Evolutionary conservation across 2,113 vertebrate genomes (phyloP), one percentile per base, ranked within the genome.

Genomic region (Mugil cephalus): DNA sequence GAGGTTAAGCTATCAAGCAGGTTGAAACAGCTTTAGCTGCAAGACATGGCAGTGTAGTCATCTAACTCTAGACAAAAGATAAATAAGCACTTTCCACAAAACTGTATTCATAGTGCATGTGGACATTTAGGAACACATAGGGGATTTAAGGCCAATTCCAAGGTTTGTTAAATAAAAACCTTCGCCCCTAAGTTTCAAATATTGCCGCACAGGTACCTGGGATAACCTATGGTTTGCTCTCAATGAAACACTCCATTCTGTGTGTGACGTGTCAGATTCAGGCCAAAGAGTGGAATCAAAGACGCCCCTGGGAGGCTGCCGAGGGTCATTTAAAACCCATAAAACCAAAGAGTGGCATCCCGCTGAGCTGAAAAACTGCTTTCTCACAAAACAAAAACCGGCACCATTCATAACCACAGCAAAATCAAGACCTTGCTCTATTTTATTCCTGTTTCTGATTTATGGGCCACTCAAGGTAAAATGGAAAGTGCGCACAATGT

Each of bases 311-410:
- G 24, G 65, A 78, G 75, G 30, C 43, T 38, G 68, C 61, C 13
- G 21, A 74, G 43, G 48, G 56, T 70, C 34, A 75, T 89, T 87
- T 82, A 69, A 87, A 77, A 68, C 47, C 79, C 61, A 78, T 62
- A 83, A 72, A 86, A 70, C 54, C 38, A 8, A 77, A 79, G 30
- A 45, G 48, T 36, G 21, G 34, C 19, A 43, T 58, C 66, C 61
- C 56, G 69, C 65, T 45, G 62, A 13, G 62, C 59, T 67, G 54
- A 72, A 69, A 66, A 18, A 52, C 72, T 73, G 78, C 73, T 88
- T 84, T 78, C 62, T 84, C 50, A 82, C 66, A 58, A 82, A 84
- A 83, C 74, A 83, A 87, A 86, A 60, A 51, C 36, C 51, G 54
- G 69, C 18, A 63, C 59, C 75, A 76, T 62, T 76, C 69, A 79